Conservation (phyloP, 1,140 invertebrate species). For the Pseudobourletiella spinata region DNA sequence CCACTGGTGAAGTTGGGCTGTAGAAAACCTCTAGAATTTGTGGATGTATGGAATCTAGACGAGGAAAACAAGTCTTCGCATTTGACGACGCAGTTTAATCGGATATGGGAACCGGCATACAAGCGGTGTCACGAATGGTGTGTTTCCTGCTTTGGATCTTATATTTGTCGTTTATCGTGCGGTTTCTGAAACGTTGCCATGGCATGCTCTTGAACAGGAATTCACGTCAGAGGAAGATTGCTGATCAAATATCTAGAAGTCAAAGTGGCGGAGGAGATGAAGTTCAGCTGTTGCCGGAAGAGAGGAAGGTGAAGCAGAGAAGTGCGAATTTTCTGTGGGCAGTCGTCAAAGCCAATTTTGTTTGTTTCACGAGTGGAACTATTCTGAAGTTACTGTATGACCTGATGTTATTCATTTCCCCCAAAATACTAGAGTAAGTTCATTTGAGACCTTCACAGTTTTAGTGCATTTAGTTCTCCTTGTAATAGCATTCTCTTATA, state of each 20-base stretch:
- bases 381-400: slow-evolving; percentile 48
- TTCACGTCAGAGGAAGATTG: no score
- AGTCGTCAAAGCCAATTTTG: neutral
- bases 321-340: neutral
- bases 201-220: no score
- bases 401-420: slow-evolving; percentile 50
- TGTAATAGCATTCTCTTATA: slow-evolving; percentile 38
- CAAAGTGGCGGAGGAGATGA: neutral
- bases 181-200: no score
- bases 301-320: neutral
- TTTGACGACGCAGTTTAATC: slow-evolving; percentile 59
- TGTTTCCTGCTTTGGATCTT: no score
- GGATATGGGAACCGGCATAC: neutral
- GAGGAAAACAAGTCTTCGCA: slow-evolving; percentile 66
- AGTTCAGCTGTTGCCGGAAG: neutral
- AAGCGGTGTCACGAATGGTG: neutral
- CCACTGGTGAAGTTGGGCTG: slow-evolving; percentile 70
- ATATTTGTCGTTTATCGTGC: no score
- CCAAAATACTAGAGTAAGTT: slow-evolving; percentile 43
- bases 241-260: no score
- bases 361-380: slow-evolving; percentile 42
- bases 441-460: neutral
- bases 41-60: slow-evolving; percentile 85
- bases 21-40: slow-evolving; percentile 65
- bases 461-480: neutral